A percentile compares a stretch with the other conserved stretches of the same genome.
Evolutionary conservation across 2,113 vertebrate species (phyloP).

Genomic region (Erythrocercus mccallii): DNA sequence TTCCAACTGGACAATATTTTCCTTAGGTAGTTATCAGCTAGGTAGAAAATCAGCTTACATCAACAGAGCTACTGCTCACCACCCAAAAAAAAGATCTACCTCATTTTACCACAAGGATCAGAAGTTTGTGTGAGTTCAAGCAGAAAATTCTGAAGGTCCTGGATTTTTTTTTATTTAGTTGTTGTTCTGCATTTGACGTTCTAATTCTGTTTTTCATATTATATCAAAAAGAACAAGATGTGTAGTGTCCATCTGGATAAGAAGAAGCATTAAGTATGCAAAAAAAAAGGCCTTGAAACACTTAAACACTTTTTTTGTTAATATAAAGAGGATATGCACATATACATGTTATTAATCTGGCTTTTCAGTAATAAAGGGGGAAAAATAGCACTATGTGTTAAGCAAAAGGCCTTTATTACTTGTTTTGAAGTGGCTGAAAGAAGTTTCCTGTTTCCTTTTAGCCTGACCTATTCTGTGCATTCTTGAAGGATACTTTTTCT

Average conservation of each 20-base stretch:
- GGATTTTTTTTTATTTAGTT: not conserved
- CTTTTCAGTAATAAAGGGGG: not conserved
- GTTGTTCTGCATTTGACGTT: not conserved
- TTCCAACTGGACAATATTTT: not conserved
- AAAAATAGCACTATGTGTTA: not conserved
- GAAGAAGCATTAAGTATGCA: not conserved
- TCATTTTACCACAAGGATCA: not conserved
- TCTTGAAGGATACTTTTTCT: not conserved
- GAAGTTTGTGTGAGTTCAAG: not conserved
- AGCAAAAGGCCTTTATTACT: not conserved
- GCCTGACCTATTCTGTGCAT: not conserved
- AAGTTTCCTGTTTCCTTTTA: not conserved
- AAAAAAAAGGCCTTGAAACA: not conserved
- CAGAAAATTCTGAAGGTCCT: not conserved
- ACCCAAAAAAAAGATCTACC: not conserved
- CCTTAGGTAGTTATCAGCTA: not conserved
- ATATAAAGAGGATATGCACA: not conserved
- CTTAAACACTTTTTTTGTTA: not conserved
- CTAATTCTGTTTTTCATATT: not conserved
- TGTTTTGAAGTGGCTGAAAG: not conserved
- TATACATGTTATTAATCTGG: not conserved
- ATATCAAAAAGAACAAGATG: not conserved
- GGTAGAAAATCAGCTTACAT: not conserved
- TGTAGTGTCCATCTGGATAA: not conserved
- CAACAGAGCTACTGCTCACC: not conserved